Evolutionary conservation across 35 echinoderm and acorn worm species (phyloP), one percentile per base, ranked within the genome.

Genomic region (Apostichopus californicus): DNA sequence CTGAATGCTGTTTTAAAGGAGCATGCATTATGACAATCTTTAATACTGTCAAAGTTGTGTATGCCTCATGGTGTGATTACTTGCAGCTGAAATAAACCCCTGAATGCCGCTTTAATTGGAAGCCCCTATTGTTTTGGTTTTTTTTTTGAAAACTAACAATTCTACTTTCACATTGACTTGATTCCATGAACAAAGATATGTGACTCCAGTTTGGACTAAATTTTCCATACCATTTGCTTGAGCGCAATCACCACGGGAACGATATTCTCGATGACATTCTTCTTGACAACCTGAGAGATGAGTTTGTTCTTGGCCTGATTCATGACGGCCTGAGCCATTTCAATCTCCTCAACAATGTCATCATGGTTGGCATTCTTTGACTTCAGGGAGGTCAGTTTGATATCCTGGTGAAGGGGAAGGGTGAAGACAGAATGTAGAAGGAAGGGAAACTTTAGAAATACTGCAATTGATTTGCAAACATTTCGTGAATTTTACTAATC

Each of bases 261-360:
- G 65, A 96, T 96, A 80, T 98, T 98, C 83, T 96, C 97, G 55
- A 98, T 96, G 77, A 96, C 93, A 81, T 98, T 98, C 91, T 96
- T 96, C 90, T 95, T 98, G 56, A 98, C 95, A 1, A 96, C 97
- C 60, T 94, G 93, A 6, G 93, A 93, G 81, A 98, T 96, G 28
- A 98, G 56, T 77, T 96, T 94, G n/a, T 80, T 92, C 93, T 98
- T 98, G 8, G 95, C 95, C 77, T 98, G 95, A 22, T 90, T 78
- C 91, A 96, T 94, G 46, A 94, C 97, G 9, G 92, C 95, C 52
- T 95, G 95, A 4, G 97, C 97, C 94, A 98, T 98, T 80, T 98
- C 93, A 91, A 98, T 96, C 81, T 94, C 93, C 22, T 96, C 97
- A 9, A 80, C 97, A 4, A 92, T 87, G 21, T 98, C 95, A 65